Base-by-base conservation (phyloP, 1,140 invertebrate genomes). In the Belonocnema kinseyi region DNA sequence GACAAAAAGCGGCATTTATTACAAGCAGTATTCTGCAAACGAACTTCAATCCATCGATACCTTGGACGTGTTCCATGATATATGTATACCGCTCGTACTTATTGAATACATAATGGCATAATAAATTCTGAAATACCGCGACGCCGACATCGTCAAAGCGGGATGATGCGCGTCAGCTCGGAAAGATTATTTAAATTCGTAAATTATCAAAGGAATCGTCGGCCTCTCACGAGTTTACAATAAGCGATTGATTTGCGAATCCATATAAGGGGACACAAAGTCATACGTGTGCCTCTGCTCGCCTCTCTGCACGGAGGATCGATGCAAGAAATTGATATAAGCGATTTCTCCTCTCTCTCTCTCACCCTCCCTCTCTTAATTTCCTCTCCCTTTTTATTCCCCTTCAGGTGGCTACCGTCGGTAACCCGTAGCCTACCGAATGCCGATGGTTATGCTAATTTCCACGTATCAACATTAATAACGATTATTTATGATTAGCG, bases 401-500 rank as follows among this genome's bases (percentile, higher is more conserved):
- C n/a, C 51, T 53, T 50, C 14, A 74, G 26, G 11, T 8, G 50
- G 74, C 52, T 76, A n/a, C 77, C 33, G 46, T 61, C 72, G 74
- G 77, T 77, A 78, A 79, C 79, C 83, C 77, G 82, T 86, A 83
- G 83, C 82, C 78, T 77, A 79, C 75, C 80, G 83, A 85, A 77
- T 78, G 80, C 75, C 80, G 83, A 85, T 82, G 82, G 82, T 90
- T 91, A 90, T 91, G 90, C 87, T 91, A 91, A 91, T 91, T 87
- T 82, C 58, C 50, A 77, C 83, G 81, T 90, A 89, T 88, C 89
- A 86, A 89, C 87, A 87, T 90, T 91, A 91, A 91, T 91, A 91
- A 89, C 85, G 83, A 85, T 82, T 89, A 90, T 90, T 91, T 91
- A 91, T 90, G 89, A 91, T 88, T 86, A 77, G 61, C 82, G 80